Base-by-base conservation (phyloP, 2,797 vertebrate genomes). In the Oreortyx pictus region DNA sequence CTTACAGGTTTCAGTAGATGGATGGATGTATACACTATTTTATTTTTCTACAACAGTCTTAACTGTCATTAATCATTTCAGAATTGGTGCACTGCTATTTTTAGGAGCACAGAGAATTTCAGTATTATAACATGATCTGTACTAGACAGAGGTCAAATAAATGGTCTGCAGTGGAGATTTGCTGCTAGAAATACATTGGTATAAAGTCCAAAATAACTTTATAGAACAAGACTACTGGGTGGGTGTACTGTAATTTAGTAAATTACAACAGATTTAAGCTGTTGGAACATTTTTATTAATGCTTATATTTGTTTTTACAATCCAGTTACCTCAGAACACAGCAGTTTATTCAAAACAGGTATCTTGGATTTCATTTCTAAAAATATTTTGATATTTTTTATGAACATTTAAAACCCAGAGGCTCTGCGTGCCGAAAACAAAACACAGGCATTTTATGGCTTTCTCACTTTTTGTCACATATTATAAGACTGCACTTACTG, bases 61-160 rank as follows among this genome's bases (percentile, higher is more conserved):
- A 95, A 81, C 94, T 94, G 82, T 85, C 93, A 89, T 94, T 97
- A 97, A 96, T 96, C 94, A 96, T 94, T 96, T 89, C 72, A 78
- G 74, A 88, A 57, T 87, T 92, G 95, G 61, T 76, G n/a, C 82
- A 84, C 46, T 66, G 39, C 72, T 94, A 75, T 95, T 85, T 90
- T 95, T 95, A 82, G 88, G 41, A 61, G 57, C 74, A 41, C 54
- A 93, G 89, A 95, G 70, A 96, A 70, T 97, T 96, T 78, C 86
- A 83, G 68, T 88, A 39, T 91, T 93, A 78, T 56, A 75, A 67
- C 64, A 35, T 12, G 72, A 62, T 90, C 35, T 66, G 39, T 91
- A 43, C 52, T 68, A 87, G 46, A 35, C 95, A 74, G 60, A 91
- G 76, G 29, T 95, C 74, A 92, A 80, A 85, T 87, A 82, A 93